A percentile compares a stretch with the other conserved stretches of the same genome.
These are phyloP conservation scores for Eristalis intricaria DNA, from an alignment of 2,888 invertebrate genomes.

Conservation along the genomic window DNA sequence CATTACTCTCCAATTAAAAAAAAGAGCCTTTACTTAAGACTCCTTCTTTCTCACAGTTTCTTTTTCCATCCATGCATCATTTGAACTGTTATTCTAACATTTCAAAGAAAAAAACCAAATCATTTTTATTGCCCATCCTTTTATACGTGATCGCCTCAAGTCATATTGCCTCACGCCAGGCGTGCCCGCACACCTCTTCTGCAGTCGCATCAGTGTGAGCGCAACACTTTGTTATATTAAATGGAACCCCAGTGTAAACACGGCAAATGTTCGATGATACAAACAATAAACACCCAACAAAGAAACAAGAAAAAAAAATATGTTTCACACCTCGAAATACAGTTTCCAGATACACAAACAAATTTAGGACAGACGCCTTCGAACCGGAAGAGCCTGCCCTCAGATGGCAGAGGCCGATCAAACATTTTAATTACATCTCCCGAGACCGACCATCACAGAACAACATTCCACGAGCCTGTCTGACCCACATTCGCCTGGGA, in stretches of 20 bases:
- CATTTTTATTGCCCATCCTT: not conserved
- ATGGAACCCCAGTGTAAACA: not conserved
- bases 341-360: not conserved
- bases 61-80: no score
- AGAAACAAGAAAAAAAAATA: not conserved
- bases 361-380: not conserved
- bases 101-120: no score
- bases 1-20: no score
- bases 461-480: constrained; percentile 24
- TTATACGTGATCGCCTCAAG: not conserved
- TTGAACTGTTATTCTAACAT: no score
- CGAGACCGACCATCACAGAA: constrained; percentile 12
- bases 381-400: not conserved
- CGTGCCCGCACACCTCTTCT: not conserved
- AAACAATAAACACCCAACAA: constrained; percentile 37
- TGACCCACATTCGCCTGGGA: constrained; percentile 47
- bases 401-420: not conserved
- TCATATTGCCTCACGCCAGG: not conserved
- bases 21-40: no score
- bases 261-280: constrained; percentile 18
- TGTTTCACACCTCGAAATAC: constrained; percentile 28
- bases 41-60: no score
- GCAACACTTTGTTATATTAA: not conserved
- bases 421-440: constrained; percentile 20
- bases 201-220: not conserved